Conservation (phyloP, 2,888 invertebrate species). For the Aphidius colemani region DNA sequence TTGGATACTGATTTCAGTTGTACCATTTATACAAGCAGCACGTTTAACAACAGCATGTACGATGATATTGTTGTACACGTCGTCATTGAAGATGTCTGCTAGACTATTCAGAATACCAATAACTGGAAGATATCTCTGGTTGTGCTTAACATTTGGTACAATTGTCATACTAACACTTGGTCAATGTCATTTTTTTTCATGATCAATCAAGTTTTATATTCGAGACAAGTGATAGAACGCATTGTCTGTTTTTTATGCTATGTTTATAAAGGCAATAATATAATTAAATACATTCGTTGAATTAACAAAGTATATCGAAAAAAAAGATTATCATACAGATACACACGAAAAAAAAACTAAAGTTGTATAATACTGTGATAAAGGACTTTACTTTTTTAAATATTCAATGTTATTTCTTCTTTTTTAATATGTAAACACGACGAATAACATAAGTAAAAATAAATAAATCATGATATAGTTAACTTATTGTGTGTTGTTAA, state of each 20-base stretch:
- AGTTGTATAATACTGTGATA: no score
- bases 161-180: slow-evolving; percentile 71
- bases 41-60: slow-evolving; percentile 75
- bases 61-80: slow-evolving; percentile 74
- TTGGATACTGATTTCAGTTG: slow-evolving; percentile 70
- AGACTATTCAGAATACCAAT: slow-evolving; percentile 76
- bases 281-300: no score
- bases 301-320: no score
- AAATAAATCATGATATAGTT: no score
- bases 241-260: not conserved
- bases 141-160: slow-evolving; percentile 66
- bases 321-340: no score
- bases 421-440: no score
- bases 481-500: no score
- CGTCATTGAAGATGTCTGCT: slow-evolving; percentile 75
- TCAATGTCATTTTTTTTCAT: slow-evolving; percentile 71
- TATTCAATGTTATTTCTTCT: no score
- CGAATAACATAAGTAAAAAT: no score
- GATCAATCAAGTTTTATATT: slow-evolving; percentile 30
- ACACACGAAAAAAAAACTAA: no score
- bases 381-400: no score
- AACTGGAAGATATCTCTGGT: slow-evolving; percentile 71
- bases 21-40: slow-evolving; percentile 79
- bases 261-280: not conserved
- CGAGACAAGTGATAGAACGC: no score